Conservation (phyloP, 2,888 invertebrate species). For the Nephrocerus scutellatus region DNA sequence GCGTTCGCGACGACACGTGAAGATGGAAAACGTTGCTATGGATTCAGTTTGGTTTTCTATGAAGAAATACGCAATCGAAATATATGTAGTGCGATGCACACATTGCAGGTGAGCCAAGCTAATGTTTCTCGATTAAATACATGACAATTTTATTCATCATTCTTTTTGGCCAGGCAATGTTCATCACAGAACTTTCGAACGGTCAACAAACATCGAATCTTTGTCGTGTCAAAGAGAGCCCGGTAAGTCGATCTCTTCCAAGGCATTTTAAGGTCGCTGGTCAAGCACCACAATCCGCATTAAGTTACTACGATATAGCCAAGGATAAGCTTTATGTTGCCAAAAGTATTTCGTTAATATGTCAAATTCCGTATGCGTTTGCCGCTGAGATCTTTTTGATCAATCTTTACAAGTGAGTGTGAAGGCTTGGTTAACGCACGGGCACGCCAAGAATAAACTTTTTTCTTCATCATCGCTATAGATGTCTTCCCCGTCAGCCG, state of each 20-base stretch:
- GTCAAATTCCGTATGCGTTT: slow-evolving; percentile 83
- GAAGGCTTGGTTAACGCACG: not conserved
- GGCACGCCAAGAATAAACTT: not conserved
- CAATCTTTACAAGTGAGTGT: slow-evolving; percentile 74
- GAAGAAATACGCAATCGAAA: slow-evolving; percentile 90
- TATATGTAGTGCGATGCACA: slow-evolving; percentile 94
- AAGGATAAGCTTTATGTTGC: slow-evolving; percentile 93
- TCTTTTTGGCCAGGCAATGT: slow-evolving; percentile 70
- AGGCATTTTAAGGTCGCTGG: slow-evolving; percentile 81
- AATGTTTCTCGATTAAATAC: not conserved
- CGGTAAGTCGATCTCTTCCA: slow-evolving; percentile 77
- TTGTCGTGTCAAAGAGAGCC: slow-evolving; percentile 57
- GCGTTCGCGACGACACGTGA: slow-evolving; percentile 95
- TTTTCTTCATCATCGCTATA: slow-evolving; percentile 41
- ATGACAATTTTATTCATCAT: slow-evolving; percentile 3
- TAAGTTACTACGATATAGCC: slow-evolving; percentile 84
- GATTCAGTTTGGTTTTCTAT: slow-evolving; percentile 91
- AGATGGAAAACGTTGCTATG: slow-evolving; percentile 91
- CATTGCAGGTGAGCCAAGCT: slow-evolving; percentile 68
- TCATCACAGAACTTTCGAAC: slow-evolving; percentile 80
- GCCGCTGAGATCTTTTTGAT: slow-evolving; percentile 80
- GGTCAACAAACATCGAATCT: slow-evolving; percentile 62
- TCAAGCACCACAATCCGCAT: slow-evolving; percentile 66
- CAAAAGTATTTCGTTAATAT: slow-evolving; percentile 89
- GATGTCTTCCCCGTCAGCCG: slow-evolving; percentile 72